Evolutionary conservation across 2,888 invertebrate species (phyloP).

Genomic region (Dermolepida albohirtum): DNA sequence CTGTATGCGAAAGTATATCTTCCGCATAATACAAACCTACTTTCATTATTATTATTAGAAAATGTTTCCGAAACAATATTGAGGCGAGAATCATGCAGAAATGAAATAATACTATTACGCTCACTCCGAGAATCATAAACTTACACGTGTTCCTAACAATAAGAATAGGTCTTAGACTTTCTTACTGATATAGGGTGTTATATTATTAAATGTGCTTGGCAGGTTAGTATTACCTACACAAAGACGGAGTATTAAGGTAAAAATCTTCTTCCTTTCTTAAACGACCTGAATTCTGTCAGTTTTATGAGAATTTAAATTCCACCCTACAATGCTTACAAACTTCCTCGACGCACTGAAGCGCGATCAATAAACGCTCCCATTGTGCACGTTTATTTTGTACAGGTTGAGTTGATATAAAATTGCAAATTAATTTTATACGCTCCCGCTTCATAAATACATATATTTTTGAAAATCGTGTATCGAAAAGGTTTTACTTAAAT

Average conservation of each 20-base stretch:
- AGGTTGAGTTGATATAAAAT: constrained; percentile 47
- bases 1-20: no score
- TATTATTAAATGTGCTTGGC: constrained; percentile 29
- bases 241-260: constrained; percentile 40
- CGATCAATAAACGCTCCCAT: constrained; percentile 56
- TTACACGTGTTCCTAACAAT: constrained; percentile 27
- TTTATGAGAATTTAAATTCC: constrained; percentile 60
- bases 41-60: no score
- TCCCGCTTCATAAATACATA: constrained; percentile 9
- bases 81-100: no score
- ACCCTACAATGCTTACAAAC: constrained; percentile 57
- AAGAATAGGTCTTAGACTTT: constrained; percentile 21
- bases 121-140: no score
- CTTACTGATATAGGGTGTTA: constrained; percentile 28
- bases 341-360: constrained; percentile 56
- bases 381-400: constrained; percentile 53
- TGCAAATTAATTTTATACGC: constrained; percentile 39
- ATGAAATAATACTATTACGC: no score
- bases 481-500: neutral
- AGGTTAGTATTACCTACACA: constrained; percentile 34
- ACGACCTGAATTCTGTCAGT: constrained; percentile 44
- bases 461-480: constrained; percentile 26
- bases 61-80: no score
- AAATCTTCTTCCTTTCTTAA: constrained; percentile 38
- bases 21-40: no score